Base-by-base conservation (phyloP, 2,113 vertebrate species). In the Rhinogobius similis region DNA sequence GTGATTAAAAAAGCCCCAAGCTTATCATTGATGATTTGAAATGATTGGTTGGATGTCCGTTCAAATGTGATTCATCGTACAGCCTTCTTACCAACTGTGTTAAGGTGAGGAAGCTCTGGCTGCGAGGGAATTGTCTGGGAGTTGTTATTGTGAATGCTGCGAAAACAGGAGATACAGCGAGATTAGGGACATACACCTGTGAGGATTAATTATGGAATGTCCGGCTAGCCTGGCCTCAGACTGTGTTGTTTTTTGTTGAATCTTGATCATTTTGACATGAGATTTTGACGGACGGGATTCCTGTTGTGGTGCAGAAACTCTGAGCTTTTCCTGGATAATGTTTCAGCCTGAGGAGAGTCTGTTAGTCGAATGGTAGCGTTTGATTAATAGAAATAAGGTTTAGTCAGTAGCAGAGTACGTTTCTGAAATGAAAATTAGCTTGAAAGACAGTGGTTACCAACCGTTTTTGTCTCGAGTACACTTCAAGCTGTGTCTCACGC, bases 131-230 rank as follows among this genome's bases (percentile, higher is more conserved):
- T 26, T 2, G 24, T 6, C 53, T 36, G 39, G 29, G 26, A 39
- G 10, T 67, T 1, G 38, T 21, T 58, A 29, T 32, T 26, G 26
- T 26, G 20, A 48, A 72, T 20, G 36, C 21, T 1, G 5, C 29
- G 7, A 59, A 1, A 9, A 44, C 32, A 14, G 36, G 48, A 50
- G 26, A 7, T 44, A 3, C 2, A 11, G 4, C 32, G 27, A 52
- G 63, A 68, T 48, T 67, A 75, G 68, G 68, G 59, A 55, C 68
- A 78, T 24, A 46, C 78, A 78, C 38, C 75, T 81, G 82, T 39
- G 70, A 41, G 16, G 39, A 18, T 71, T 72, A 76, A 81, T 75
- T 72, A 81, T 62, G 43, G 27, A 56, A 29, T 6, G 14, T 65
- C 13, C 66, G 32, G 48, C n/a, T 53, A 62, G n/a, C 61, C 53